Evolutionary conservation across 2,113 vertebrate species (phyloP).

Genomic region (Chlamydotis undulata): DNA sequence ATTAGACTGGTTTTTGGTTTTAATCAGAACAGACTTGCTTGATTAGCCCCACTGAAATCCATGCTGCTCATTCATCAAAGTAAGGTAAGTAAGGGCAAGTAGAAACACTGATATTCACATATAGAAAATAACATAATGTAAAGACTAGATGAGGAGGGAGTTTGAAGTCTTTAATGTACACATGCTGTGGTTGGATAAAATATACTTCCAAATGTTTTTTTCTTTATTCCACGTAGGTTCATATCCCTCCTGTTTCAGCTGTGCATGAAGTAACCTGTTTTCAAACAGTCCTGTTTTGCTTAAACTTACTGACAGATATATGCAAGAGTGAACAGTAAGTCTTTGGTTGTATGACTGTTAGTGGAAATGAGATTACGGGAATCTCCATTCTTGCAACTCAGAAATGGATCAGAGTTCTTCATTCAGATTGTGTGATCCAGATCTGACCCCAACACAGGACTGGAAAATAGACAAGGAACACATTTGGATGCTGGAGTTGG

Average conservation of each 20-base stretch:
- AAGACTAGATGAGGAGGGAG: not conserved
- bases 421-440: rapidly evolving
- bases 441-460: not conserved
- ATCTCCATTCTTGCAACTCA: not conserved
- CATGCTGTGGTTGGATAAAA: not conserved
- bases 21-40: not conserved
- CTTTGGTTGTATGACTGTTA: not conserved
- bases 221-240: not conserved
- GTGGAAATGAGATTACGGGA: not conserved
- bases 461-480: not conserved
- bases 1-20: not conserved
- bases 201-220: not conserved
- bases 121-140: not conserved
- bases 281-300: not conserved
- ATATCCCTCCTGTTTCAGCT: not conserved
- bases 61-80: not conserved
- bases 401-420: not conserved
- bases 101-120: not conserved
- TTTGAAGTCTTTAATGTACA: not conserved
- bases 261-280: not conserved
- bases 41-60: not conserved
- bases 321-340: not conserved
- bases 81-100: not conserved
- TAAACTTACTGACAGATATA: not conserved
- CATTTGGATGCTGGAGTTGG: not conserved